Evolutionary conservation across 2,113 vertebrate species (phyloP).

Genomic region (Phyllostomus discolor): DNA sequence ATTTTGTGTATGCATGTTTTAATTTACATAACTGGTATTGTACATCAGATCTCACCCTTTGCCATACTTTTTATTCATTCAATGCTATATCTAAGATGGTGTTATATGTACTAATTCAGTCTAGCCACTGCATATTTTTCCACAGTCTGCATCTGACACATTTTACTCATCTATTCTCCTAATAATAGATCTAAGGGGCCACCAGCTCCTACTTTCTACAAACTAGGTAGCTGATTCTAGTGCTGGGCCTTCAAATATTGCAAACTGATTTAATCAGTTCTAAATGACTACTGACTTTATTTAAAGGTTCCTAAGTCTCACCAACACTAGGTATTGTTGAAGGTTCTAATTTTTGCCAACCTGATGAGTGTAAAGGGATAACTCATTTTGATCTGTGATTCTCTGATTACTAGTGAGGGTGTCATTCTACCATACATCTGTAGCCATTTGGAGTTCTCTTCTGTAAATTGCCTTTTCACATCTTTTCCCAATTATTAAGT

Average conservation of each 20-base stretch:
- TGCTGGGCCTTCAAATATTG: neutral
- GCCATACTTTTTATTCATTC: neutral
- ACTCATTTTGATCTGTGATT: neutral
- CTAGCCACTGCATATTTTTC: neutral
- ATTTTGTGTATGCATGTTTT: neutral
- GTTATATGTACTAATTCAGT: neutral
- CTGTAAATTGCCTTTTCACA: neutral
- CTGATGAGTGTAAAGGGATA: neutral
- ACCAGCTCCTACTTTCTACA: neutral
- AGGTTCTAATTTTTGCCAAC: neutral
- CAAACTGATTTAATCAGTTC: neutral
- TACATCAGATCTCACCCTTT: neutral
- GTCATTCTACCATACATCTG: neutral
- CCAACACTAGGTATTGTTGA: neutral
- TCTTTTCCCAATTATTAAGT: neutral
- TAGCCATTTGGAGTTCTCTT: neutral
- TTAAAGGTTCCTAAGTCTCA: neutral
- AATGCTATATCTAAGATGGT: neutral
- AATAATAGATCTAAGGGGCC: neutral
- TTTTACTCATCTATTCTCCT: neutral
- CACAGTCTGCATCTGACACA: neutral
- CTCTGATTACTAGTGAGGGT: neutral
- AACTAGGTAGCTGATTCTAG: neutral
- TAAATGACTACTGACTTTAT: neutral
- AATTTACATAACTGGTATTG: neutral